phyloP scores from a whole-genome alignment of 2,113 vertebrate species.

The Meleagris gallopavo region DNA sequence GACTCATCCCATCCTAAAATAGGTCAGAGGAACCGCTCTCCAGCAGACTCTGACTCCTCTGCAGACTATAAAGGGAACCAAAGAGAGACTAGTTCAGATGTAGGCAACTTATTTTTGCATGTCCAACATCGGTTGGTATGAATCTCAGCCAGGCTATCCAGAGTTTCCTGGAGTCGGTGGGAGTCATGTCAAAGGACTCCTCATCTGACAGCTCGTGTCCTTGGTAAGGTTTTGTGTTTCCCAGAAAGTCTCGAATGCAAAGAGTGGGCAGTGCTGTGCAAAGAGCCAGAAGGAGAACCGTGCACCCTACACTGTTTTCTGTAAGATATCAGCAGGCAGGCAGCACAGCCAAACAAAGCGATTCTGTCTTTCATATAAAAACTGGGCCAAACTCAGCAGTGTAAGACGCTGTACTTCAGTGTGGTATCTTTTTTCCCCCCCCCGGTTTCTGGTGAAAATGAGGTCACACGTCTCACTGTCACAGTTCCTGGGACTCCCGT shows the following conservation, averaged over 20 bases:
- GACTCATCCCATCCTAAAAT: constrained; percentile 46
- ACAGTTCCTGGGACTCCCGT: neutral
- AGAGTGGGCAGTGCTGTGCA: neutral
- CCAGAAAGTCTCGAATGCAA: neutral
- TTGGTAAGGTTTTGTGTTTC: constrained; percentile 12
- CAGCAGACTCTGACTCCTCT: constrained; percentile 10
- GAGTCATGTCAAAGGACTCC: neutral
- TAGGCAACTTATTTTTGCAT: neutral
- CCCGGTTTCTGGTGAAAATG: neutral
- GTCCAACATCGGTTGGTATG: accelerated
- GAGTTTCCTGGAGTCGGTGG: neutral
- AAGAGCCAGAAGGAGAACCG: neutral
- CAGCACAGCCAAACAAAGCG: neutral
- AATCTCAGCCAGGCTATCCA: neutral
- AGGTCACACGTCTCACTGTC: neutral
- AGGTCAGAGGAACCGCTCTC: constrained; percentile 54
- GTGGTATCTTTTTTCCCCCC: neutral
- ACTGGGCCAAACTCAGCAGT: neutral
- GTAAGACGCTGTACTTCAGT: neutral
- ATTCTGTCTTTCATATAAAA: neutral
- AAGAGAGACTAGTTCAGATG: neutral
- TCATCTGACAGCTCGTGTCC: neutral
- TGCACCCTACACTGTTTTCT: neutral
- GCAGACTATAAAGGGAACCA: neutral
- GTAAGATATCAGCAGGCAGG: neutral